phyloP scores from a whole-genome alignment of 2,113 vertebrate species.

The Climacteris rufus region DNA sequence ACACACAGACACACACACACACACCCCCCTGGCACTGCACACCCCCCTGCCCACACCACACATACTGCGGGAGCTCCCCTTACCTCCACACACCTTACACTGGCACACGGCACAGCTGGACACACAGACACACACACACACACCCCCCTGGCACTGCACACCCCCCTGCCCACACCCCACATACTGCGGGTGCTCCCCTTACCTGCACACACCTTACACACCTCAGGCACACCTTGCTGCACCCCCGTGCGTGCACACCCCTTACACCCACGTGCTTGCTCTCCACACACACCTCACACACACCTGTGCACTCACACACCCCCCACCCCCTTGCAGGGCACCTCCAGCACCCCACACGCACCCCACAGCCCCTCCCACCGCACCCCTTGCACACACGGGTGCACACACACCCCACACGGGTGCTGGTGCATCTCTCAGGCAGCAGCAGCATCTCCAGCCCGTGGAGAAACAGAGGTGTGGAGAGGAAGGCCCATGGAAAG shows the following conservation, averaged over 20 bases:
- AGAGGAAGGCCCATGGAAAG: not conserved
- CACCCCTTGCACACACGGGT: not conserved
- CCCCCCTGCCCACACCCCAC: fast-evolving
- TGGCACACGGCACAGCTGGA: too few relatives aligned
- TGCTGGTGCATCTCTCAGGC: not conserved
- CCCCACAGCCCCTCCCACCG: not conserved
- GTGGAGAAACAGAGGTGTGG: not conserved
- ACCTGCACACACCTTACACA: not conserved
- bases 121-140: too few relatives aligned
- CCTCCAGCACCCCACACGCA: not conserved
- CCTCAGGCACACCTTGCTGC: not conserved
- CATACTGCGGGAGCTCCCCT: too few relatives aligned
- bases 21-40: too few relatives aligned
- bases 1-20: too few relatives aligned
- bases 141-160: too few relatives aligned
- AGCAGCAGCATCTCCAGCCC: not conserved
- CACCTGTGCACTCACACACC: too few relatives aligned
- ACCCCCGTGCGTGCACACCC: fast-evolving
- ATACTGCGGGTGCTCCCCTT: not conserved
- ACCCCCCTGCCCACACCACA: too few relatives aligned
- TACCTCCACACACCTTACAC: too few relatives aligned
- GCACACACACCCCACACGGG: too few relatives aligned
- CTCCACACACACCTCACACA: not conserved
- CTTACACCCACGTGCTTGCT: not conserved
- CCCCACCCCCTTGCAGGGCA: not conserved